phyloP scores from a whole-genome alignment of 2,888 invertebrate genomes.

The Anarsia innoxiella region DNA sequence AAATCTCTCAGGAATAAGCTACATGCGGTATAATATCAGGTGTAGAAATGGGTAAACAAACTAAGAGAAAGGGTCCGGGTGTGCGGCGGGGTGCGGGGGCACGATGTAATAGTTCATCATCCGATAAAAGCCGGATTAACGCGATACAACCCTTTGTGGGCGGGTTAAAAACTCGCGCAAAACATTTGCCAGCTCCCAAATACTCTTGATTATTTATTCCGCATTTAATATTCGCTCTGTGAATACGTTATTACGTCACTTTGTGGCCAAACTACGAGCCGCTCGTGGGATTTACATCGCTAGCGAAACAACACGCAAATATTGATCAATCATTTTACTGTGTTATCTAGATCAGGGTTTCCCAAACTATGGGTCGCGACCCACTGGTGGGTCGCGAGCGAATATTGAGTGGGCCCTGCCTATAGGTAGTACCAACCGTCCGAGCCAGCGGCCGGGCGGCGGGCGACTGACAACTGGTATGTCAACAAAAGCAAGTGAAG shows the following conservation, averaged over 20 bases:
- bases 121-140: slow-evolving; percentile 67
- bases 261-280: slow-evolving; percentile 13
- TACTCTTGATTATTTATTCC: slow-evolving; percentile 47
- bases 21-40: slow-evolving; percentile 59
- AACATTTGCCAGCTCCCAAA: slow-evolving; percentile 43
- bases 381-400: too few species aligned
- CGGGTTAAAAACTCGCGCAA: slow-evolving; percentile 55
- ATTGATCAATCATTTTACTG: slow-evolving; percentile 1
- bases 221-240: slow-evolving; percentile 40
- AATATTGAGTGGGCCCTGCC: too few species aligned
- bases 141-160: slow-evolving; percentile 67
- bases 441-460: too few species aligned
- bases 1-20: slow-evolving; percentile 37
- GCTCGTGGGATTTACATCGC: slow-evolving; percentile 2
- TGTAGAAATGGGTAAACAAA: slow-evolving; percentile 21
- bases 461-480: too few species aligned
- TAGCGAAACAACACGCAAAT: not conserved
- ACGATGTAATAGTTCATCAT: slow-evolving; percentile 48
- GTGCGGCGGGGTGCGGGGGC: slow-evolving; percentile 20
- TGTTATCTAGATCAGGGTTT: too few species aligned
- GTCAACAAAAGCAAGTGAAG: too few species aligned
- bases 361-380: too few species aligned
- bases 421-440: too few species aligned
- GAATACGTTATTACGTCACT: slow-evolving; percentile 32
- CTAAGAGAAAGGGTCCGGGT: slow-evolving; percentile 23